Evolutionary conservation across 2,888 invertebrate genomes (phyloP).

Genomic region (Epinotia ramella): DNA sequence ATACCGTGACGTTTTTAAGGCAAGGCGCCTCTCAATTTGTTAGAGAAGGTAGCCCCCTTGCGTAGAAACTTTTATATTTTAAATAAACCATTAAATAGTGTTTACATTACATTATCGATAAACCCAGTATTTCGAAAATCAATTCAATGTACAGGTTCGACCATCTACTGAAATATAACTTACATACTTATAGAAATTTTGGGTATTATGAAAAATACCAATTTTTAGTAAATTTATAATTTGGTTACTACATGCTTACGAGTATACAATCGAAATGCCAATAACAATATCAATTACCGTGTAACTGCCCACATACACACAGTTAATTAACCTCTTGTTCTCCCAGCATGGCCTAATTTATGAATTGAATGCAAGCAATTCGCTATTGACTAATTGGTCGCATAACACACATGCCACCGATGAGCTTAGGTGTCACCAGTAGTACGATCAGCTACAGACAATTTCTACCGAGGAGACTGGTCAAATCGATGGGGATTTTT

Average conservation of each 20-base stretch:
- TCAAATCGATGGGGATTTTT: not conserved
- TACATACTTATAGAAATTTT: too few relatives aligned
- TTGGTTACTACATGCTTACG: not conserved
- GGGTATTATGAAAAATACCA: not conserved
- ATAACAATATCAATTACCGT: not conserved
- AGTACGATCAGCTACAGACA: slow-evolving; percentile 60
- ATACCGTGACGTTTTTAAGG: not conserved
- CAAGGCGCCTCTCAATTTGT: too few relatives aligned
- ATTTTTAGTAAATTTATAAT: not conserved
- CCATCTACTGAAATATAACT: too few relatives aligned
- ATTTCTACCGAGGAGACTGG: not conserved
- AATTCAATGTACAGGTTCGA: too few relatives aligned
- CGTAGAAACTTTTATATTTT: too few relatives aligned
- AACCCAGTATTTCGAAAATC: too few relatives aligned
- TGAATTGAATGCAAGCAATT: slow-evolving; percentile 56
- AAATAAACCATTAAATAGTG: too few relatives aligned
- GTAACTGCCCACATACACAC: slow-evolving; percentile 54
- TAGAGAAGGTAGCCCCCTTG: too few relatives aligned
- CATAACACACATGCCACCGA: slow-evolving; percentile 65
- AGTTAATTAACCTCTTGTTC: slow-evolving; percentile 39
- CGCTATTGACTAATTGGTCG: slow-evolving; percentile 70
- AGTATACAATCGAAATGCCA: not conserved
- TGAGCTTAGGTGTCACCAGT: slow-evolving; percentile 70
- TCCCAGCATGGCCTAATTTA: slow-evolving; percentile 43
- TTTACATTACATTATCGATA: too few relatives aligned